phyloP scores from a whole-genome alignment of 2,888 invertebrate species.

The Himalopsyche kuldschensis region DNA sequence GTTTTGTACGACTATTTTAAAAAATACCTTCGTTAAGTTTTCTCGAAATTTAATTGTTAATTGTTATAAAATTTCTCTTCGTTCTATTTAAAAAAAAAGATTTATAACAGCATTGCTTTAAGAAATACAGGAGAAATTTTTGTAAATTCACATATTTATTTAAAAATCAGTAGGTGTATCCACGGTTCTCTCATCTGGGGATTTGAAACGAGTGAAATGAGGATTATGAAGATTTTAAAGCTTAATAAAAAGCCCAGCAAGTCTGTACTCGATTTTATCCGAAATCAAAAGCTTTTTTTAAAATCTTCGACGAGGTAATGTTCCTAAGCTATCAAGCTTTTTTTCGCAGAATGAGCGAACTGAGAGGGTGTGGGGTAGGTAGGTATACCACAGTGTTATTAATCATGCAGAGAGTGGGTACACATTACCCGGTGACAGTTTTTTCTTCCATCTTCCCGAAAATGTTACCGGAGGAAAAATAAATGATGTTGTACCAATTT shows the following conservation, averaged over 20 bases:
- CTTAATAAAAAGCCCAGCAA: not conserved
- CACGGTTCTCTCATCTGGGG: too few species aligned
- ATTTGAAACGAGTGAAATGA: too few species aligned
- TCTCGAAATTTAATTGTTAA: too few species aligned
- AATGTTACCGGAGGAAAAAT: conserved; percentile 19
- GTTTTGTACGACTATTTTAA: too few species aligned
- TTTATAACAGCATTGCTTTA: too few species aligned
- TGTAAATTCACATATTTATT: too few species aligned
- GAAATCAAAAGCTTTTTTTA: not conserved
- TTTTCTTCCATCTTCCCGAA: conserved; percentile 23
- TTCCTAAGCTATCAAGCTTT: not conserved
- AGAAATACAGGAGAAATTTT: too few species aligned
- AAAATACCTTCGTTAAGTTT: too few species aligned
- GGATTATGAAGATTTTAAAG: too few species aligned
- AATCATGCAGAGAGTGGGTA: conserved; percentile 21
- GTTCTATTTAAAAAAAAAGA: too few species aligned
- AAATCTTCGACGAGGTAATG: not conserved
- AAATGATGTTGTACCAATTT: conserved; percentile 17
- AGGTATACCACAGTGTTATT: not conserved
- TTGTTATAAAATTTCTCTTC: too few species aligned
- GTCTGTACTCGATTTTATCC: not conserved
- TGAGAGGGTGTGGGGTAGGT: not conserved
- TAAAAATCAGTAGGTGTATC: too few species aligned
- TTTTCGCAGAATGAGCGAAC: not conserved
- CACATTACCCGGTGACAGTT: conserved; percentile 27